A percentile compares a stretch with the other conserved stretches of the same genome.
These are phyloP conservation scores for Coryphaenoides rupestris DNA, from an alignment of 2,113 vertebrate genomes.

Conservation along the genomic window DNA sequence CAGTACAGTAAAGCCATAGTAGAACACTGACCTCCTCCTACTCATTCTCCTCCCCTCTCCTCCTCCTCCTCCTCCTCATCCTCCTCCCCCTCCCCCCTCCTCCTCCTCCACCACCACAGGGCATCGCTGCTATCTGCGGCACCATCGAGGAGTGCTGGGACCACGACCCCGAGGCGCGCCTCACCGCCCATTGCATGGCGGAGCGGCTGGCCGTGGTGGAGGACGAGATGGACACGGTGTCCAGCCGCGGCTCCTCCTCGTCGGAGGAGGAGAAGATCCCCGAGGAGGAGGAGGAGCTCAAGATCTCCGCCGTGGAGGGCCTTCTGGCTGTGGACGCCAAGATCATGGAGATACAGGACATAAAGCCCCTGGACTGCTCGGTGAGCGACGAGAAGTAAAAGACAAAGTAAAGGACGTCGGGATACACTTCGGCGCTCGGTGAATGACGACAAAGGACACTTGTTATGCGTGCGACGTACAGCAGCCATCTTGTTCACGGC, in stretches of 20 bases:
- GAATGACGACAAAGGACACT: too few relatives aligned
- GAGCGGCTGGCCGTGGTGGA: conserved; percentile 87
- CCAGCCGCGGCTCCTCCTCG: conserved; percentile 88
- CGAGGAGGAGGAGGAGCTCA: conserved; percentile 69
- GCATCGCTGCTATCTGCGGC: conserved; percentile 86
- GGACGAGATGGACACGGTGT: conserved; percentile 85
- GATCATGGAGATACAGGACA: conserved; percentile 73
- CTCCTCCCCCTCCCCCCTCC: too few relatives aligned
- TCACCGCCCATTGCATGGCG: conserved; percentile 89
- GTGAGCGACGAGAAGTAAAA: conserved; percentile 81
- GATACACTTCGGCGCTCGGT: not conserved
- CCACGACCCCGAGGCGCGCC: conserved; percentile 92
- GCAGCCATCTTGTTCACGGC: conserved; percentile 1
- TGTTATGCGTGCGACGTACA: not conserved
- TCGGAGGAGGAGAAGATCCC: conserved; percentile 95
- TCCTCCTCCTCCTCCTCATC: too few relatives aligned
- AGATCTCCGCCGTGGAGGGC: conserved; percentile 47
- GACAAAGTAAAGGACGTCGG: not conserved
- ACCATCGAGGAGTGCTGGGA: conserved; percentile 96
- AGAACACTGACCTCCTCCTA: too few relatives aligned
- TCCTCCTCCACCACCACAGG: conserved; percentile 64
- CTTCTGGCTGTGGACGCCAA: conserved; percentile 47
- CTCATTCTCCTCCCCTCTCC: too few relatives aligned
- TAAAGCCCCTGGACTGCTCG: conserved; percentile 84
- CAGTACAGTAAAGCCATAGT: too few relatives aligned